These are phyloP conservation scores for Lepus timidus DNA, from an alignment of 2,113 vertebrate species.

Conservation along the genomic window DNA sequence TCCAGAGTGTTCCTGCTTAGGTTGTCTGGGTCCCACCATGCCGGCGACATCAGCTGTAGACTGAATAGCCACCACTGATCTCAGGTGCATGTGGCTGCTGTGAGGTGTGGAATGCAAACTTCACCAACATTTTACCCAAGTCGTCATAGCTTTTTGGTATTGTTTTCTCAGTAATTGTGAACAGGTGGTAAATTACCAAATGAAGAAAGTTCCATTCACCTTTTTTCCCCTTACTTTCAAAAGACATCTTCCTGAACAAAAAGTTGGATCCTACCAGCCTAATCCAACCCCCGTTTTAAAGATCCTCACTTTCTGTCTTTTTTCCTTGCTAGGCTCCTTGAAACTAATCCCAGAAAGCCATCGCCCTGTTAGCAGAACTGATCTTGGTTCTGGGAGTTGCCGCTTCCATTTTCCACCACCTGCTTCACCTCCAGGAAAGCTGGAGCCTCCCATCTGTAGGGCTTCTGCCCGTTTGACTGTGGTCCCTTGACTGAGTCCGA, in stretches of 20 bases:
- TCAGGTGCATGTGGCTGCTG: background rate
- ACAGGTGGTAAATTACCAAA: background rate
- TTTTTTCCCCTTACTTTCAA: constrained; percentile 4
- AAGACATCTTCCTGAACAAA: background rate
- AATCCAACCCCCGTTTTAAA: background rate
- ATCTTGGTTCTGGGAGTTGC: background rate
- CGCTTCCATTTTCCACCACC: background rate
- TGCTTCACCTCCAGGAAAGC: background rate
- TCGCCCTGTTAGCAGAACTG: background rate
- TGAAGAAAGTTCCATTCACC: background rate
- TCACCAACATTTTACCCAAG: background rate
- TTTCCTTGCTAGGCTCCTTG: background rate
- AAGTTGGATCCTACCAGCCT: background rate
- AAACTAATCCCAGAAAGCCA: background rate
- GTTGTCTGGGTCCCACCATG: background rate
- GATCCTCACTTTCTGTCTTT: background rate
- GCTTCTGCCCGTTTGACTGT: background rate
- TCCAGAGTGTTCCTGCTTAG: background rate
- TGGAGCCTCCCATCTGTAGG: background rate
- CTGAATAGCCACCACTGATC: background rate
- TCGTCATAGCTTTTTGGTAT: background rate
- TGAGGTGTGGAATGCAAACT: background rate
- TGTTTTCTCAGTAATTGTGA: background rate
- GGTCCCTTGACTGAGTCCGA: background rate
- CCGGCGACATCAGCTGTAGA: rapidly evolving